Evolutionary conservation across 2,113 vertebrate species (phyloP).

Genomic region (Pelobates fuscus): DNA sequence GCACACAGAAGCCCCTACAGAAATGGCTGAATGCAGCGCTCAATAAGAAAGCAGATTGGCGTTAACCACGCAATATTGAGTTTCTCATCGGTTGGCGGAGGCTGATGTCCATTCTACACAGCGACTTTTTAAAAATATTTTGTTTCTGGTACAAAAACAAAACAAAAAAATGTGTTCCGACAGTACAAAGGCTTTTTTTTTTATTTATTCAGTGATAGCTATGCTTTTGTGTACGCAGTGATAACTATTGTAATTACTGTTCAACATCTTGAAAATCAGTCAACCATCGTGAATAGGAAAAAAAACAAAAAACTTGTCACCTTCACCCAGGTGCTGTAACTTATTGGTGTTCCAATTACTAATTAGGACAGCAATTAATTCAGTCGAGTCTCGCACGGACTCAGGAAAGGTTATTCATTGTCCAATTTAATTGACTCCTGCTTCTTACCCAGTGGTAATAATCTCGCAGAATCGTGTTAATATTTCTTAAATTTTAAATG

Average conservation of each 20-base stretch:
- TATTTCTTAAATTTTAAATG: constrained; percentile 1
- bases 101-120: too few species aligned
- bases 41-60: too few species aligned
- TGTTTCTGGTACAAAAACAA: constrained; percentile 1
- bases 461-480: constrained; percentile 14
- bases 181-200: constrained; percentile 26
- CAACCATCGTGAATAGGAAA: constrained; percentile 24
- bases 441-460: constrained; percentile 34
- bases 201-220: constrained; percentile 21
- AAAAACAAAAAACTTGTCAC: constrained; percentile 31
- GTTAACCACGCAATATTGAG: too few species aligned
- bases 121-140: background rate
- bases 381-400: constrained; percentile 39
- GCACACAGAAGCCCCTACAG: too few species aligned
- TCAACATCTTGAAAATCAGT: constrained; percentile 39
- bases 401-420: constrained; percentile 57
- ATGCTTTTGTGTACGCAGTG: constrained; percentile 2
- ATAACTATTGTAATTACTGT: constrained; percentile 42
- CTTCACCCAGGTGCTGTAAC: constrained; percentile 39
- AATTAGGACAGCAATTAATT: constrained; percentile 52
- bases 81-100: too few species aligned
- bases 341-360: constrained; percentile 45
- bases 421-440: constrained; percentile 53
- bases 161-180: background rate
- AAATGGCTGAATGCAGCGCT: too few species aligned